Evolutionary conservation across 2,113 vertebrate genomes (phyloP), one percentile per base, ranked within the genome.

Genomic region (Desmodus rotundus): DNA sequence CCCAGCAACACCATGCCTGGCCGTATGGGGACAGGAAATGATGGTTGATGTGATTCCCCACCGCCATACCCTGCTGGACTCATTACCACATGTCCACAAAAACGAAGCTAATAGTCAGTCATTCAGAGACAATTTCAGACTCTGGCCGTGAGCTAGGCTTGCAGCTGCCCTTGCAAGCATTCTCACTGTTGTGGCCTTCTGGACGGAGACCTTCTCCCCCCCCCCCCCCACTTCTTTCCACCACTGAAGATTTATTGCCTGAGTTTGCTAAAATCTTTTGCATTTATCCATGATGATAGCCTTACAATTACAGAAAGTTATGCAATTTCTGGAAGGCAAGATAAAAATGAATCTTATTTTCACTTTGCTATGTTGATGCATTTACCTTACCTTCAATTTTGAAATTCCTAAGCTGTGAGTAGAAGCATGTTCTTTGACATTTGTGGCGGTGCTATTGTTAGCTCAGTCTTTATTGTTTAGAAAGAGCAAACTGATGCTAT

Each of bases 301-400:
- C 63, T 95, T 73, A 61, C 24, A 65, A 47, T 94, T 73, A 91
- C 16, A 91, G 56, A 93, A 72, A 68, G 43, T 65, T 95, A 65
- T 80, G 12, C 28, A 67, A 63, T 43, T 89, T 93, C 72, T 56
- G 38, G 81, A 52, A 95, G 50, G 82, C 54, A 36, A 89, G 95
- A 61, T 72, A 93, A 90, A 87, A 87, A 52, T 20, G 4, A 15
- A 19, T 67, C 72, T 78, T 56, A 73, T 58, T 85, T 68, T 56
- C 20, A 72, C 26, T 61, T 94, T 36, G 56, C 89, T 61, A 6
- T 82, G 16, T 36, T 68, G 91, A 82, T 74, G 43, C 22, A 10
- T 88, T 94, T 63, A 47, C 20, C 63, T 95, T 90, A 41, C 67
- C 54, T 86, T 88, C n/a, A 88, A 16, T 70, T 93, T 63, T 72